A percentile compares a stretch with the other conserved stretches of the same genome.
These are phyloP conservation scores for Phylloscopus trochiloides DNA, from an alignment of 2,113 vertebrate genomes.

Conservation along the genomic window DNA sequence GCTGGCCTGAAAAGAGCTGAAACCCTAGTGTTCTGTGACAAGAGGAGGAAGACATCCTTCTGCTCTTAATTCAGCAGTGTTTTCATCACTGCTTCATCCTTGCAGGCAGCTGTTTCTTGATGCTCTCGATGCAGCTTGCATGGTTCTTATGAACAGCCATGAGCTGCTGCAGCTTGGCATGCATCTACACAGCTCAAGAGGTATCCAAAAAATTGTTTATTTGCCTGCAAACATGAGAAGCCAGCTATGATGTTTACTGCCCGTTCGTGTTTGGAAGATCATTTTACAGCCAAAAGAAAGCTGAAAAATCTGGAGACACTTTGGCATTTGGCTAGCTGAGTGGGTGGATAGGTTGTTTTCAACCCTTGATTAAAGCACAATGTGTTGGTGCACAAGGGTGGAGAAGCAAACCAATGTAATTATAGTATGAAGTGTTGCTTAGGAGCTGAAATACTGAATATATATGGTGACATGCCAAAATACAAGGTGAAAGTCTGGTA, in stretches of 20 bases:
- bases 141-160: rapidly evolving
- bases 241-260: not conserved
- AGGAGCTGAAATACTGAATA: not conserved
- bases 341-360: not conserved
- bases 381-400: not conserved
- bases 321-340: not conserved
- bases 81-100: not conserved
- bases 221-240: not conserved
- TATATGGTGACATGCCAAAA: rapidly evolving
- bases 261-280: not conserved
- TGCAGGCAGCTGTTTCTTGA: not conserved
- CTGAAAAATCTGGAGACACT: not conserved
- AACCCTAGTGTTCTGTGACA: not conserved
- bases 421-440: not conserved
- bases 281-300: not conserved
- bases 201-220: not conserved
- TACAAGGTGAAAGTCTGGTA: not conserved
- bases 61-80: not conserved
- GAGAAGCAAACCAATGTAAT: not conserved
- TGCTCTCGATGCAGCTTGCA: rapidly evolving
- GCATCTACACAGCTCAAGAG: not conserved
- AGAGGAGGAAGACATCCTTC: not conserved
- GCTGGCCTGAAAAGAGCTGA: not conserved
- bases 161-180: not conserved
- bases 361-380: not conserved